Evolutionary conservation across 2,113 vertebrate species (phyloP).

Genomic region (Dicerorhinus sumatrensis): DNA sequence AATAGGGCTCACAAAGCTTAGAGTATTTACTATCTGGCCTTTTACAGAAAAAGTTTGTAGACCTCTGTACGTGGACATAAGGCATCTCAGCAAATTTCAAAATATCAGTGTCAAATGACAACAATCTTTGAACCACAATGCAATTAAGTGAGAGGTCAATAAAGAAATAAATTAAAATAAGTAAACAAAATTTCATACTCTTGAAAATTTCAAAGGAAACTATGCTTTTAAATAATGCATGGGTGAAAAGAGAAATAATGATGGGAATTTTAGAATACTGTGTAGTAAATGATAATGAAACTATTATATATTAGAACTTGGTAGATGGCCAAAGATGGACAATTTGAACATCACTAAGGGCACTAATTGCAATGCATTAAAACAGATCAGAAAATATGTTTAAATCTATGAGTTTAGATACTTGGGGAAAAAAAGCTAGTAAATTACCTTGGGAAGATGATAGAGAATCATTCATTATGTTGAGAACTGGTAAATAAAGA

Average conservation of each 20-base stretch:
- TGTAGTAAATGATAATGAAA: background rate
- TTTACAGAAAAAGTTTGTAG: background rate
- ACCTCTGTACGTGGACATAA: background rate
- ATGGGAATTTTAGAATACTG: background rate
- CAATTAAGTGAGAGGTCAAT: background rate
- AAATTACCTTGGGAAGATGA: background rate
- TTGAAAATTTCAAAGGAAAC: conserved; percentile 33
- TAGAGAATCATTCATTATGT: background rate
- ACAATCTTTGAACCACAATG: background rate
- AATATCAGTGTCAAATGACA: background rate
- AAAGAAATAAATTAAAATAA: background rate
- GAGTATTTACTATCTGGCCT: background rate
- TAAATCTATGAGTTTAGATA: background rate
- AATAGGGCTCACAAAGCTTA: background rate
- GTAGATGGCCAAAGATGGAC: background rate
- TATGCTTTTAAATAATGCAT: background rate
- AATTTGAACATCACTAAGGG: background rate
- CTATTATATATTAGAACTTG: background rate
- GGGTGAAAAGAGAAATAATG: background rate
- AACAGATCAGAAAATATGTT: conserved; percentile 32
- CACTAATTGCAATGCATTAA: background rate
- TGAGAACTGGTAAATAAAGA: conserved; percentile 49
- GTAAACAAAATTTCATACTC: background rate
- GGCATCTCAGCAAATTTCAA: background rate
- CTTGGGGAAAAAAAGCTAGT: background rate